These are phyloP conservation scores for Pardalotus punctatus DNA, from an alignment of 2,113 vertebrate species.

Conservation along the genomic window DNA sequence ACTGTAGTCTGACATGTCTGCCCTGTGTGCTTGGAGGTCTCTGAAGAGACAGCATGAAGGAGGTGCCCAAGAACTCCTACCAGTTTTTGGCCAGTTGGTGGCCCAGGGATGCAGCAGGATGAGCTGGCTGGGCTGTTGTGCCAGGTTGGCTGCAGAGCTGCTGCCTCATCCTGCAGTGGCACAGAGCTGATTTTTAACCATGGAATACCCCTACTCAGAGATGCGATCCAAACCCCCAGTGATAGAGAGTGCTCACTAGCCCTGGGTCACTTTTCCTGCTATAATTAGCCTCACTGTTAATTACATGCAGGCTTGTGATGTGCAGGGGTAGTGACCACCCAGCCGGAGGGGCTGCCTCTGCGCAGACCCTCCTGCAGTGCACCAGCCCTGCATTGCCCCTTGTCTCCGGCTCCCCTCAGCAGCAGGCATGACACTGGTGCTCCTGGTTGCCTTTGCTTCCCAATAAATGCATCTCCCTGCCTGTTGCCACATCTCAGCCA, in stretches of 20 bases:
- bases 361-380: not conserved
- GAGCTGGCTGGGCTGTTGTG: not conserved
- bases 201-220: not conserved
- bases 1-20: not conserved
- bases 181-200: not conserved
- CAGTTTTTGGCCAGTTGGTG: not conserved
- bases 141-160: accelerated
- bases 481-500: not conserved
- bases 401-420: not conserved
- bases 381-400: not conserved
- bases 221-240: not conserved
- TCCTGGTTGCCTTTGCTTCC: not conserved
- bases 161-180: accelerated
- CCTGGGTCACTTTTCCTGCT: not conserved
- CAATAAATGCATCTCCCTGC: not conserved
- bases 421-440: not conserved
- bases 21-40: not conserved
- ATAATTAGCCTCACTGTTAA: not conserved
- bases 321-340: not conserved
- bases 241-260: not conserved
- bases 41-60: not conserved
- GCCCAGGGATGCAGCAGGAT: not conserved
- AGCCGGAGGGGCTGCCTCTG: not conserved
- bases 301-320: not conserved
- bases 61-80: not conserved